Evolutionary conservation across 2,113 vertebrate genomes (phyloP), one percentile per base, ranked within the genome.

Genomic region (Nipponia nippon): DNA sequence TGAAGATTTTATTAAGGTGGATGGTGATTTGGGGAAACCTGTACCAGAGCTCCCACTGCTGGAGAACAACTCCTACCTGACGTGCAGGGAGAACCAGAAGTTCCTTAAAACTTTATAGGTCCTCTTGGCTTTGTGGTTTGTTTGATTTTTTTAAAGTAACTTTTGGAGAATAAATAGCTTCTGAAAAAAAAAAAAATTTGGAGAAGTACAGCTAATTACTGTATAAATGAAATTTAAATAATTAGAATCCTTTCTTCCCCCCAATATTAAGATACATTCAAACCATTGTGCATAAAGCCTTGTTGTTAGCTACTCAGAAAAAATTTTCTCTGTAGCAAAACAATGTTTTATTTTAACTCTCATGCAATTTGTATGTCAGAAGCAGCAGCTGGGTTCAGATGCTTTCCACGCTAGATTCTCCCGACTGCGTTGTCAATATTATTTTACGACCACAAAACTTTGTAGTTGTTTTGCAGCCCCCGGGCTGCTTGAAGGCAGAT

Each of bases 11-110:
- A 13, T 62, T 21, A 62, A 69, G 89, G 78, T 56, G 83, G 55
- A 20, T 53, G 87, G 77, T 66, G 84, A 13, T 55, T 59, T 85
- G 89, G 66, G 73, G 83, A 95, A 89, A 75, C 30, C 49, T 89
- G 77, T 27, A 25, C 84, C 89, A 96, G 73, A 96, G 95, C 95
- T 96, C 96, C 96, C 91, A 85, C 96, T 96, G 13, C 93, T 90
- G 96, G 95, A 87, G 84, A 85, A 11, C 70, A 56, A 19, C 56
- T 87, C 83, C 2, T 3, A 1, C 80, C 58, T 44, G 78, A 50
- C 1, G 2, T 3, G 6, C 46, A 16, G 67, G 44, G 72, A 53
- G 58, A 73, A 20, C 10, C 79, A 49, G 10, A 49, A 91, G 38
- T 27, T 66, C 65, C 72, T 81, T 72, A 32, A 38, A 70, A 23